phyloP scores from a whole-genome alignment of 1,140 invertebrate genomes.

The Chironomus tepperi region DNA sequence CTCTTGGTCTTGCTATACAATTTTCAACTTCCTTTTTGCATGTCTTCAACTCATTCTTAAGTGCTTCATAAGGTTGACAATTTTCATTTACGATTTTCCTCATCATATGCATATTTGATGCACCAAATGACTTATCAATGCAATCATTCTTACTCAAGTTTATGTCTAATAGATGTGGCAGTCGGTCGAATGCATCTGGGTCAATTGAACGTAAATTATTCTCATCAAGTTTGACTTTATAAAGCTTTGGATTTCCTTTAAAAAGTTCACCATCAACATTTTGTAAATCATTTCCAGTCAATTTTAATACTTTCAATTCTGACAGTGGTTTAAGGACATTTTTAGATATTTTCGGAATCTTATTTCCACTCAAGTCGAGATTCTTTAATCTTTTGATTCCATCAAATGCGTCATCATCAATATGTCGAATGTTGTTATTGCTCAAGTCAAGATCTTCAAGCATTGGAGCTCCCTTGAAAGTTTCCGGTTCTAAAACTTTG shows the following conservation, averaged over 20 bases:
- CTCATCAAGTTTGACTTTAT: not conserved
- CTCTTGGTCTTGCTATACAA: not conserved
- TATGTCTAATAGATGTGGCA: not conserved
- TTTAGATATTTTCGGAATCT: not conserved
- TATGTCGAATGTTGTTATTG: not conserved
- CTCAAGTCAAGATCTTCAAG: not conserved
- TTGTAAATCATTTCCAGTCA: not conserved
- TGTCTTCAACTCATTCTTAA: not conserved
- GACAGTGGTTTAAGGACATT: not conserved
- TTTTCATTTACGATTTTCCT: not conserved
- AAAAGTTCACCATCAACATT: not conserved
- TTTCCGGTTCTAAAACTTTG: not conserved
- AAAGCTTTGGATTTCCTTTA: not conserved
- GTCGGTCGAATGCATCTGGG: not conserved
- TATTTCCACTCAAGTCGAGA: slow-evolving; percentile 1
- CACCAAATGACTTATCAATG: not conserved
- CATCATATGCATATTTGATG: not conserved
- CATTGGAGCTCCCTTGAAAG: not conserved
- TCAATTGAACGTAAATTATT: not conserved
- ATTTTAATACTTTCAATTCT: not conserved
- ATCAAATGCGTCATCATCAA: not conserved
- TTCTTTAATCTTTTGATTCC: not conserved
- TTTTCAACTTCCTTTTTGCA: not conserved
- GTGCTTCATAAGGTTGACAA: not conserved
- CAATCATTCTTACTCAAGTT: not conserved